Conservation (phyloP, 2,113 vertebrate species). For the Lethenteron camtschaticum region DNA sequence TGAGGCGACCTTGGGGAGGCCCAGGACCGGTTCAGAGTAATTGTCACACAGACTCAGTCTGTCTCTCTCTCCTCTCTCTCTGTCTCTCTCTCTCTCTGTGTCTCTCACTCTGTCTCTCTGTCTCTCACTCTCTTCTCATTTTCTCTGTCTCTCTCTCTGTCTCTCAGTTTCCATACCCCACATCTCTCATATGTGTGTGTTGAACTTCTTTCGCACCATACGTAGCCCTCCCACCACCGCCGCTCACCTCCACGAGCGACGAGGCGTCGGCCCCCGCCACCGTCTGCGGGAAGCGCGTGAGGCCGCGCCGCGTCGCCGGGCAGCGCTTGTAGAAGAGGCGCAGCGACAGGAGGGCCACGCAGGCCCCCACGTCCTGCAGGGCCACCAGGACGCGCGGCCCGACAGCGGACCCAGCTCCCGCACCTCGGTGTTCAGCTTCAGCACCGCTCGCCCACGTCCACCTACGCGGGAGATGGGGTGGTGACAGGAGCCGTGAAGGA, state of each 20-base stretch:
- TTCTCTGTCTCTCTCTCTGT: too few species aligned
- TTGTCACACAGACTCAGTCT: too few species aligned
- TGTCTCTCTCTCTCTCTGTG: too few species aligned
- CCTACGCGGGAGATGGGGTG: slow-evolving; percentile 17
- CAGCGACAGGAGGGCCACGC: slow-evolving; percentile 93
- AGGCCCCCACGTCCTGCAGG: slow-evolving; percentile 96
- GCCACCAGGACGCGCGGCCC: slow-evolving; percentile 82
- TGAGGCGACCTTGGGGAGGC: too few species aligned
- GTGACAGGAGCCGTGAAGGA: too few species aligned
- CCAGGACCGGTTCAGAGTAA: too few species aligned
- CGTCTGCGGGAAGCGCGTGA: slow-evolving; percentile 68
- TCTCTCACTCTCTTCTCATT: too few species aligned
- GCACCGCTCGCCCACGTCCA: slow-evolving; percentile 91
- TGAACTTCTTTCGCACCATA: too few species aligned
- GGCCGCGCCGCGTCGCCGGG: slow-evolving; percentile 26
- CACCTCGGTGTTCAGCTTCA: slow-evolving; percentile 90
- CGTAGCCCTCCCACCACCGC: slow-evolving; percentile 11
- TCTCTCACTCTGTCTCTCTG: too few species aligned
- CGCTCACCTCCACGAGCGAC: slow-evolving; percentile 65
- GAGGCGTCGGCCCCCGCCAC: slow-evolving; percentile 82
- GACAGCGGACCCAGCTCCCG: slow-evolving; percentile 73
- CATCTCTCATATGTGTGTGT: too few species aligned
- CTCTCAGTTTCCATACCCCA: too few species aligned
- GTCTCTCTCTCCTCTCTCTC: too few species aligned
- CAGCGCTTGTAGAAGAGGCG: slow-evolving; percentile 97